A percentile compares a stretch with the other conserved stretches of the same genome.
These are phyloP conservation scores for Conomelus anceps DNA, from an alignment of 2,888 invertebrate genomes.

Conservation along the genomic window DNA sequence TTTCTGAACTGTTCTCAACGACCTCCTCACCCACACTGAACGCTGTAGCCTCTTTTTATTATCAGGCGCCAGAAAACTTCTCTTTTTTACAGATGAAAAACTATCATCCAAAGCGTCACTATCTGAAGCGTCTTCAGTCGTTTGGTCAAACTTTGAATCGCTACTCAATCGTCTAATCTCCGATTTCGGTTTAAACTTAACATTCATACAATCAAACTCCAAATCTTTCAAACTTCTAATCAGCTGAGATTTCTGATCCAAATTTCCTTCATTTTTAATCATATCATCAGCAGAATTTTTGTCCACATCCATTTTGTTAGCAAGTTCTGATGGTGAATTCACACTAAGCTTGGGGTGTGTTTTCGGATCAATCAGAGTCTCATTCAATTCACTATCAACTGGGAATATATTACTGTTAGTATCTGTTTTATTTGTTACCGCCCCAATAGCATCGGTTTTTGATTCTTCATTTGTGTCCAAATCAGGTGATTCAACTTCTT, in stretches of 20 bases:
- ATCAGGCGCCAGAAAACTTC: background rate
- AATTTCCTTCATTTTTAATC: background rate
- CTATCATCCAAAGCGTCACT: background rate
- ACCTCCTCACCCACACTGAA: constrained; percentile 25
- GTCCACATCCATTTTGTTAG: background rate
- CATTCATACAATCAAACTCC: background rate
- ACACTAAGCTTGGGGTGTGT: background rate
- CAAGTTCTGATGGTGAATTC: background rate
- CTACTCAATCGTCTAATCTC: background rate
- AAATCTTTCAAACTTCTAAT: too few relatives aligned
- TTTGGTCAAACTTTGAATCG: constrained; percentile 17
- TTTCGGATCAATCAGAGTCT: background rate
- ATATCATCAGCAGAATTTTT: background rate
- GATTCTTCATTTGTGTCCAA: background rate
- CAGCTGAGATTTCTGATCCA: too few relatives aligned
- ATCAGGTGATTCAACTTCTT: background rate
- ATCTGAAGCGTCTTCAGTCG: constrained; percentile 12
- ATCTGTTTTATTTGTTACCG: constrained; percentile 9
- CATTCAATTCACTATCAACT: background rate
- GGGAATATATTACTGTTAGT: constrained; percentile 15
- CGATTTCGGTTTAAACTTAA: background rate
- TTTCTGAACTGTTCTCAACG: background rate
- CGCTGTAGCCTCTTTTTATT: constrained; percentile 21
- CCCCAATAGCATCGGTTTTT: too few relatives aligned
- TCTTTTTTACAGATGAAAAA: background rate